phyloP scores from a whole-genome alignment of 2,113 vertebrate species.

The Pollachius pollachius region DNA sequence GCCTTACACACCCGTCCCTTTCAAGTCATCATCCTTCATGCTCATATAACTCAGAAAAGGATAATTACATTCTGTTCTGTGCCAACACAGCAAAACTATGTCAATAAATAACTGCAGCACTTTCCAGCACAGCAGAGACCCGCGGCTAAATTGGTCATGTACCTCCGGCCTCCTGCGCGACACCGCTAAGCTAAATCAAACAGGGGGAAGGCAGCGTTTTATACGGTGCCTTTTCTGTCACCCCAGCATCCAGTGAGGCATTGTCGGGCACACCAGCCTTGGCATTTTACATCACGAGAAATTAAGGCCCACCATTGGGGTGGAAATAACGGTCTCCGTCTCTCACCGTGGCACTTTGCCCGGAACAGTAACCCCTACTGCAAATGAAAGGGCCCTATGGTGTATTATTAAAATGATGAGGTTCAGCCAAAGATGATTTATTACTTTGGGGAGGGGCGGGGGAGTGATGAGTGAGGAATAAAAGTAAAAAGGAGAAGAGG shows the following conservation, averaged over 20 bases:
- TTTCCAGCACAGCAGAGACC: too few relatives aligned
- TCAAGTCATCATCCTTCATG: too few relatives aligned
- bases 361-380: neutral
- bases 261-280: neutral
- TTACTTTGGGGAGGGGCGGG: neutral
- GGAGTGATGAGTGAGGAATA: neutral
- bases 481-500: neutral
- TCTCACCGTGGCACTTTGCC: neutral
- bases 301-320: neutral
- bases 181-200: too few relatives aligned
- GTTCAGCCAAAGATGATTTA: neutral
- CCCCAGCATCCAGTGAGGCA: neutral
- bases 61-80: too few relatives aligned
- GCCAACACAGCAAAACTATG: too few relatives aligned
- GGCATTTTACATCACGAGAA: neutral
- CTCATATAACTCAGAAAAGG: too few relatives aligned
- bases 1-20: too few relatives aligned
- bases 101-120: too few relatives aligned
- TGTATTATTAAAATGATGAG: neutral
- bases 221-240: too few relatives aligned
- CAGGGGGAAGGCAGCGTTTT: too few relatives aligned
- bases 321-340: neutral
- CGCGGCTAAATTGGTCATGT: too few relatives aligned
- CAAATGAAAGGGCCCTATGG: neutral
- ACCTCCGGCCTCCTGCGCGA: too few relatives aligned